phyloP scores from a whole-genome alignment of 2,888 invertebrate genomes.

The Stegana nigrithorax region DNA sequence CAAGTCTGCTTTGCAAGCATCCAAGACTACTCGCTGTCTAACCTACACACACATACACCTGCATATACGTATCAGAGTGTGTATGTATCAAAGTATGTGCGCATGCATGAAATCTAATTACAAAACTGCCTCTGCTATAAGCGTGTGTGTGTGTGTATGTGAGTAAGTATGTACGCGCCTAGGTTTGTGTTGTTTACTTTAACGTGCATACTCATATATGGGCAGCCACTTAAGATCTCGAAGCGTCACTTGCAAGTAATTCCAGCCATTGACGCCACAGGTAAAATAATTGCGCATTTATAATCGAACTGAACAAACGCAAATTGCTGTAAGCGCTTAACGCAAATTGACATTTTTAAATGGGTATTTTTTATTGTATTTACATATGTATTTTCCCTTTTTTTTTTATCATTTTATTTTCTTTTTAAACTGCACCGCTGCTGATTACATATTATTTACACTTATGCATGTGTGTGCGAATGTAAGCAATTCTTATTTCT shows the following conservation, averaged over 20 bases:
- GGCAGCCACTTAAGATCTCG: conserved; percentile 5
- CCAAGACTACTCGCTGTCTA: neutral
- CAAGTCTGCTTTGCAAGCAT: conserved; percentile 26
- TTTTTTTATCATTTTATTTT: neutral
- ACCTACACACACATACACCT: conserved; percentile 2
- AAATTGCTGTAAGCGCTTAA: neutral
- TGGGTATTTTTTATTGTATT: neutral
- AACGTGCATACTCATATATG: conserved; percentile 8
- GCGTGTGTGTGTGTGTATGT: neutral
- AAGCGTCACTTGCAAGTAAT: neutral
- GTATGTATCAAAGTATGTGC: neutral
- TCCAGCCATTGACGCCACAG: neutral
- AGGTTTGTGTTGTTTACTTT: too few species aligned
- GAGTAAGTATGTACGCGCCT: neutral
- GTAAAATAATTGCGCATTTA: conserved; percentile 4
- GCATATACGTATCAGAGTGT: neutral
- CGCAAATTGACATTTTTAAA: conserved; percentile 6
- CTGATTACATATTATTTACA: too few species aligned
- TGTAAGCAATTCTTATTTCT: neutral
- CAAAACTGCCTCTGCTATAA: too few species aligned
- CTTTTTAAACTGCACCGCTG: too few species aligned
- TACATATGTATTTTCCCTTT: neutral
- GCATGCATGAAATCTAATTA: neutral
- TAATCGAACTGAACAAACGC: neutral
- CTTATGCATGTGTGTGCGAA: too few species aligned